Base-by-base conservation (phyloP, 1,140 invertebrate genomes). In the Bombus fervidus region DNA sequence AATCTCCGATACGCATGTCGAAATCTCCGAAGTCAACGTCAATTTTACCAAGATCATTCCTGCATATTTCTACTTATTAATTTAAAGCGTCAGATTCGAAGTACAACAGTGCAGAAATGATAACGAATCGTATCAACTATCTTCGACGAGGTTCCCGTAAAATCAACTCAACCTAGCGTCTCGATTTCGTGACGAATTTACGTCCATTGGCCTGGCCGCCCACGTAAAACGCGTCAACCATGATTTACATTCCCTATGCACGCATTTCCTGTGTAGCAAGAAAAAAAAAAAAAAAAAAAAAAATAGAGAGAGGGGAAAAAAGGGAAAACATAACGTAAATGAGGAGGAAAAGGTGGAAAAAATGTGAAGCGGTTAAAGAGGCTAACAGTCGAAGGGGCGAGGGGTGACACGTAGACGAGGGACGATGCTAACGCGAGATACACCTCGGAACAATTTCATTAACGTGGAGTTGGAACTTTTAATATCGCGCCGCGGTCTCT, bases 371-470 rank as follows among this genome's bases (percentile, higher is more conserved):
- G 53, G 66, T 85, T 82, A 62, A 77, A 66, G 43, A n/a, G 72
- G 18, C 18, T 66, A 62, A 34, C 53, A 25, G 22, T 22, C 37
- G 15, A 41, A 31, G 15, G 3, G 31, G 13, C 6, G 47, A 22
- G 62, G 2, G n/a, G 3, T 53, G 66, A 80, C 78, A 76, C 82
- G 72, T 25, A 18, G 74, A 69, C 22, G n/a, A 34, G 39, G 41
- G 53, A 31, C 43, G 89, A 85, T 81, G 77, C 39, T 87, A 81
- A 85, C 66, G 75, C 77, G 83, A 71, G 83, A 81, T 83, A 87
- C 81, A 87, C 85, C 87, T 83, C 64, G 71, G 77, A 83, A 90
- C 89, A 90, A 90, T 90, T 90, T 90, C 89, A 90, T 90, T 90
- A 90, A 69, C 76, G 79, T 73, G 83, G 72, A 76, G 83, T 79